Percentiles rank a stretch among this genome's conserved stretches.
Evolutionary conservation across 2,888 invertebrate species (phyloP).

Genomic region (Chrysopilus asiliformis): DNA sequence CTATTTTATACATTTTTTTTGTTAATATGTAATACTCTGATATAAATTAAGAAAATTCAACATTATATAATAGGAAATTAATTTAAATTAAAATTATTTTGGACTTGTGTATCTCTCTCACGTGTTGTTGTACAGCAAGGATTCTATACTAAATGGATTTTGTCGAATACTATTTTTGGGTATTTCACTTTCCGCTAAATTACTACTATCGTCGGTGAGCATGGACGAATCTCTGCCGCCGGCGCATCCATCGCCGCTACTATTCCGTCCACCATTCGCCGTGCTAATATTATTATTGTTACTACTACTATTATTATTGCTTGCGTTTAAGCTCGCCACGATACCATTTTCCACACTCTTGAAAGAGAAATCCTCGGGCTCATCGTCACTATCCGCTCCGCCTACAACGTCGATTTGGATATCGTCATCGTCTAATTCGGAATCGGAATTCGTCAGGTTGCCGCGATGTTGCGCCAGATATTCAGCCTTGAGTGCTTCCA

Average conservation of each 20-base stretch:
- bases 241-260: slow-evolving; percentile 17
- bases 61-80: too few relatives aligned
- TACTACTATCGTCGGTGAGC: slow-evolving; percentile 33
- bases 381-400: slow-evolving; percentile 58
- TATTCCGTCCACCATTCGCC: slow-evolving; percentile 29
- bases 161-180: slow-evolving; percentile 47
- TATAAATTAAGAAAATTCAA: too few relatives aligned
- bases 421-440: slow-evolving; percentile 50
- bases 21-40: too few relatives aligned
- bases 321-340: not conserved
- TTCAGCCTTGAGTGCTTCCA: slow-evolving; percentile 72
- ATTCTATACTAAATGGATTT: slow-evolving; percentile 85
- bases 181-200: slow-evolving; percentile 39
- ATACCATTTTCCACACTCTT: slow-evolving; percentile 29
- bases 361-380: slow-evolving; percentile 46
- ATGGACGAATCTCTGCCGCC: slow-evolving; percentile 31
- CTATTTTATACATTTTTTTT: too few relatives aligned
- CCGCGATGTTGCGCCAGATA: slow-evolving; percentile 65
- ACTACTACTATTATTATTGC: slow-evolving; percentile 35
- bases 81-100: too few relatives aligned
- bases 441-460: slow-evolving; percentile 45
- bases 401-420: slow-evolving; percentile 80
- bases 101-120: slow-evolving; percentile 13
- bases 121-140: slow-evolving; percentile 52
- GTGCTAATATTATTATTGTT: slow-evolving; percentile 24